These are phyloP conservation scores for Nycticorax nycticorax DNA, from an alignment of 2,113 vertebrate genomes.

Conservation along the genomic window DNA sequence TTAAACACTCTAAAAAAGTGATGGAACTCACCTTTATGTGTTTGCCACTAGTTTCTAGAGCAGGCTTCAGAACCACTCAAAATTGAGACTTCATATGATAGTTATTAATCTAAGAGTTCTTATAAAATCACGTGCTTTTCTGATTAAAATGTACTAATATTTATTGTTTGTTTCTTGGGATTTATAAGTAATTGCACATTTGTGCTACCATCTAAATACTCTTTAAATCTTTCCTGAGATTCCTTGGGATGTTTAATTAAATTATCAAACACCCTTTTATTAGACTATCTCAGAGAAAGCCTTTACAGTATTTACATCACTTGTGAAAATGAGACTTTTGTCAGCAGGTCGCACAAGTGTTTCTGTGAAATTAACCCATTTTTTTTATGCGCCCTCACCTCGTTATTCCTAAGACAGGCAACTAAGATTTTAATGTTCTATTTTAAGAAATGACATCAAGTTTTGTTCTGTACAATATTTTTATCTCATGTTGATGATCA, in stretches of 20 bases:
- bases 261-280: background rate
- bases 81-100: background rate
- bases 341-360: background rate
- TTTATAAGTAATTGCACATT: background rate
- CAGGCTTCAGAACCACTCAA: background rate
- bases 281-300: background rate
- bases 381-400: background rate
- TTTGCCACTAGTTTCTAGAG: background rate
- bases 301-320: background rate
- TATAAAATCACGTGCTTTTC: background rate
- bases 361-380: background rate
- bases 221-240: background rate
- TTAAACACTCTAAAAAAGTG: background rate
- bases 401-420: background rate
- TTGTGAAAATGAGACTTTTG: background rate
- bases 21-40: background rate
- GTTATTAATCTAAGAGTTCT: background rate
- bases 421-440: background rate
- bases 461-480: background rate
- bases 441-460: background rate
- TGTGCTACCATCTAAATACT: background rate
- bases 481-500: background rate
- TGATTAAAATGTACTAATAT: background rate
- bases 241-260: background rate
- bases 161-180: background rate